phyloP scores from a whole-genome alignment of 2,113 vertebrate genomes.

The Carassius gibelio region DNA sequence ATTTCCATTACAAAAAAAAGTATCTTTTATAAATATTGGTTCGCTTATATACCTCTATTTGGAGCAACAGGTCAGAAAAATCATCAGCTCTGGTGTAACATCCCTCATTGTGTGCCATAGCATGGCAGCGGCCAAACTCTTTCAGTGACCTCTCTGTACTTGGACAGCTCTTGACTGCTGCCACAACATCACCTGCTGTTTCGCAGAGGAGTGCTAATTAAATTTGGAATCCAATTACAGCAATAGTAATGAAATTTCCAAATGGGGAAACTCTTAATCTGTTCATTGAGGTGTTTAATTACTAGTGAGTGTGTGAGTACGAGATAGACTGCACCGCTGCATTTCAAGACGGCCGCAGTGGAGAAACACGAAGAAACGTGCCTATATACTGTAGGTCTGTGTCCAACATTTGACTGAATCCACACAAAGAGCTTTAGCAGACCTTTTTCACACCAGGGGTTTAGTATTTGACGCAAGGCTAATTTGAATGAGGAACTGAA shows the following conservation, averaged over 20 bases:
- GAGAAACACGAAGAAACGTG: constrained; percentile 29
- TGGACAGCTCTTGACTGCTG: constrained; percentile 61
- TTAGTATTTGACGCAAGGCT: constrained; percentile 26
- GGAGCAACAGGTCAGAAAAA: constrained; percentile 33
- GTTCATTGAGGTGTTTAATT: constrained; percentile 84
- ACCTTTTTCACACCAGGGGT: constrained; percentile 43
- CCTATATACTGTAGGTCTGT: constrained; percentile 18
- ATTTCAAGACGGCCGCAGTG: constrained; percentile 49
- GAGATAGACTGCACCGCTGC: constrained; percentile 72
- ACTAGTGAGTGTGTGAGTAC: constrained; percentile 71
- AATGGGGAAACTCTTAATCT: constrained; percentile 81
- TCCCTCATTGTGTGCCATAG: not conserved
- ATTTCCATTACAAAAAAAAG: not conserved
- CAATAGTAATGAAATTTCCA: constrained; percentile 82
- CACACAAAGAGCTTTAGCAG: constrained; percentile 44
- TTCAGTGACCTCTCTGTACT: constrained; percentile 50
- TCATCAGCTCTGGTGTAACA: not conserved
- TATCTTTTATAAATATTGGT: not conserved
- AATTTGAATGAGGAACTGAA: constrained; percentile 38
- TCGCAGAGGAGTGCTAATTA: constrained; percentile 75
- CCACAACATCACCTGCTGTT: constrained; percentile 73
- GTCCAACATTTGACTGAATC: constrained; percentile 44
- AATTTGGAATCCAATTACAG: constrained; percentile 81
- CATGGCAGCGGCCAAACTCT: not conserved
- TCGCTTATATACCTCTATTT: not conserved